These are phyloP conservation scores for Charina bottae DNA, from an alignment of 2,113 vertebrate genomes.

Conservation along the genomic window DNA sequence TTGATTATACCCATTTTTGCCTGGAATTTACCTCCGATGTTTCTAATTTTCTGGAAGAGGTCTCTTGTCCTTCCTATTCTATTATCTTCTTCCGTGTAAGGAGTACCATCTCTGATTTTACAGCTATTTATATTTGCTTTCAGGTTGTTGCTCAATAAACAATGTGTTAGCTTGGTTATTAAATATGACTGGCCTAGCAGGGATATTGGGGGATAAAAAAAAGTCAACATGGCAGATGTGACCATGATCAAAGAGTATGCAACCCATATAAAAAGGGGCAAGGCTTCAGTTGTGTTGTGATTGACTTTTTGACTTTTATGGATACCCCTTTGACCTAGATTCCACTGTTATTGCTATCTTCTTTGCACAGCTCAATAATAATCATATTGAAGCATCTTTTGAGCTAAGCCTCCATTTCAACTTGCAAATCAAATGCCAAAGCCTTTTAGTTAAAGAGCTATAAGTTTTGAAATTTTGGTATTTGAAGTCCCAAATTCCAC, in stretches of 20 bases:
- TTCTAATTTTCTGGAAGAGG: too few species aligned
- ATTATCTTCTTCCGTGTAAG: too few species aligned
- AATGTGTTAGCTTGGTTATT: constrained; percentile 32
- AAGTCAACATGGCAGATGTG: too few species aligned
- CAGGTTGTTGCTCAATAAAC: constrained; percentile 34
- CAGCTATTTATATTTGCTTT: constrained; percentile 21
- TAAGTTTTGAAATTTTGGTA: background rate
- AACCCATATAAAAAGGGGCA: too few species aligned
- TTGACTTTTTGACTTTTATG: background rate
- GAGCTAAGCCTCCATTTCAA: background rate
- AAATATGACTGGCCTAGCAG: constrained; percentile 27
- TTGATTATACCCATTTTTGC: too few species aligned
- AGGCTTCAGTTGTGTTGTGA: background rate
- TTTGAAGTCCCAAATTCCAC: background rate
- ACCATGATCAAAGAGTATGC: too few species aligned
- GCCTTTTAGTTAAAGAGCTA: background rate
- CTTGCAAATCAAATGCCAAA: background rate
- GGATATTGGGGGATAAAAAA: too few species aligned
- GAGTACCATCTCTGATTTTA: constrained; percentile 38
- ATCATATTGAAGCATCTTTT: background rate
- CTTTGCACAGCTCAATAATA: constrained; percentile 31
- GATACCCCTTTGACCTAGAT: background rate
- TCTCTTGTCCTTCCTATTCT: too few species aligned
- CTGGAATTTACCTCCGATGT: too few species aligned
- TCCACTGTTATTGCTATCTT: background rate